phyloP scores from a whole-genome alignment of 2,113 vertebrate species.

The Pipra filicauda region DNA sequence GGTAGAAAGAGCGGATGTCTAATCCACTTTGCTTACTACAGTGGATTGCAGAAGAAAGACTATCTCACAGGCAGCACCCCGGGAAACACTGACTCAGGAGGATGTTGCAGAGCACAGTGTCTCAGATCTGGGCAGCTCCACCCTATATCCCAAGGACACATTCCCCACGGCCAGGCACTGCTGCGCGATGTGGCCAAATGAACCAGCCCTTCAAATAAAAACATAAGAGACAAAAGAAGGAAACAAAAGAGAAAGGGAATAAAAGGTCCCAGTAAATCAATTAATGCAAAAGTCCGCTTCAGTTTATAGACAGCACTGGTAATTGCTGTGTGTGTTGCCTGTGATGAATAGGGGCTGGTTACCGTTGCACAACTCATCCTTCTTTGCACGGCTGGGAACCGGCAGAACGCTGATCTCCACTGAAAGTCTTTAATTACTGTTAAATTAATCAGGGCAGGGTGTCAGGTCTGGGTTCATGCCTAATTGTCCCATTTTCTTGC shows the following conservation, averaged over 20 bases:
- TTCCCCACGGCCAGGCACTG: neutral
- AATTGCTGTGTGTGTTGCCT: constrained; percentile 33
- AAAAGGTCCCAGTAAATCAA: constrained; percentile 40
- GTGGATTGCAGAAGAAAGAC: constrained; percentile 11
- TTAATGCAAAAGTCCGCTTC: constrained; percentile 36
- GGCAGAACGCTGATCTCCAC: neutral
- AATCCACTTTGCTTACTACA: constrained; percentile 2
- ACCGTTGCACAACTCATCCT: constrained; percentile 7
- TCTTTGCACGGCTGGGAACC: constrained; percentile 4
- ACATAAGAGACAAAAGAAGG: neutral
- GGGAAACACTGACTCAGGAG: neutral
- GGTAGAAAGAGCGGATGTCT: neutral
- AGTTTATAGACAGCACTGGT: constrained; percentile 17
- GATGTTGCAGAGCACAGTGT: neutral
- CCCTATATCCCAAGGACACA: neutral
- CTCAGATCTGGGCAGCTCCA: neutral
- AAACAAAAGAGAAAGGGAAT: constrained; percentile 46
- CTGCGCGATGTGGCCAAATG: neutral
- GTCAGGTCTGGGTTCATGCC: constrained; percentile 14
- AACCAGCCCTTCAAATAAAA: constrained; percentile 35
- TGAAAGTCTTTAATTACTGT: constrained; percentile 44
- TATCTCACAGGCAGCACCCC: neutral
- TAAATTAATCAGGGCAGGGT: constrained; percentile 53
- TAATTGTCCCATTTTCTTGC: constrained; percentile 17
- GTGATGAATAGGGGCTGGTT: constrained; percentile 49